Base-by-base conservation (phyloP, 2,888 invertebrate genomes). In the Nysson spinosus region DNA sequence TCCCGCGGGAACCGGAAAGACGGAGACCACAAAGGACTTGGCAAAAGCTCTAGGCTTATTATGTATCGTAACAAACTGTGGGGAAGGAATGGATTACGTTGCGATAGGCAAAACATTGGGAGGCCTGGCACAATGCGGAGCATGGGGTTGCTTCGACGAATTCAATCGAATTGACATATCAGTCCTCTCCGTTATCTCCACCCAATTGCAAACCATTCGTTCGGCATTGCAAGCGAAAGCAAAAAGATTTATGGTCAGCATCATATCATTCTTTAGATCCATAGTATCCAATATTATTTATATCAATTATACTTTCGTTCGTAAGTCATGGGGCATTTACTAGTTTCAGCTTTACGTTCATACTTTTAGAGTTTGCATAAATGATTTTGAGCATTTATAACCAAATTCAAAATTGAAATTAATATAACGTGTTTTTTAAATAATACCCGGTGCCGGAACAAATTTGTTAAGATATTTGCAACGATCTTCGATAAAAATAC, bases 121-220 rank as follows among this genome's bases (percentile, higher is more conserved):
- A 0, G 92, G 95, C 0, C 88, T 96, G 46, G 93, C 93, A 51
- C 95, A 95, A 84, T 95, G 95, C 83, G 97, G 97, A 0, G 96
- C 96, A 1, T 97, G 97, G 97, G 97, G 97, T 1, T 97, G 97
- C 85, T 97, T 97, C 83, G 97, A 97, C 77, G 96, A 97, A 88
- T 97, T 97, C 88, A 97, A 97, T 87, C 90, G 96, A 26, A 97
- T 98, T 72, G 96, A 97, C 70, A 93, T 96, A 3, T 96, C 97
- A 0, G 96, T 97, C 40, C 88, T 97, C 14, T 97, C 96, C 11
- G 97, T 97, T 1, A 96, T 98, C 80, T 97, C 97, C 0, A 94
- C 95, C 0, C 97, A 97, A 84, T 88, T 97, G 69, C 96, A 96
- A 86, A 95, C 95, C 9, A 96, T 97, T 62, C 90, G 95, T 52